Percentiles rank a stretch among this genome's conserved stretches.
These are phyloP conservation scores for Aleiodes leptofemur DNA, from an alignment of 2,888 invertebrate species.

Conservation along the genomic window DNA sequence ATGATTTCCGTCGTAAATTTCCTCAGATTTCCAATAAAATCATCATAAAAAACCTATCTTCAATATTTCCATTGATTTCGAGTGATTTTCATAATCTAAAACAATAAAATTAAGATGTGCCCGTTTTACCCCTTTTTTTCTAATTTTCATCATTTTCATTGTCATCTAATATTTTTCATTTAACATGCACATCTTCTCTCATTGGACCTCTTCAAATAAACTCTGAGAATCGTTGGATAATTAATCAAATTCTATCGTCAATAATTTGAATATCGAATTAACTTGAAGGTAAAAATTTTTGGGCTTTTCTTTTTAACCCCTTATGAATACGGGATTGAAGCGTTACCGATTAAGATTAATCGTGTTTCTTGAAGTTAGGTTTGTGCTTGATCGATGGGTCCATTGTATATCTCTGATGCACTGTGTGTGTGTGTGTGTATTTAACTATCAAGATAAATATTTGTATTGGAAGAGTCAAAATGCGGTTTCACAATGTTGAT, in stretches of 20 bases:
- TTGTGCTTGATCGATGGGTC: constrained; percentile 63
- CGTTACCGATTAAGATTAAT: constrained; percentile 68
- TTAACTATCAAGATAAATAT: constrained; percentile 70
- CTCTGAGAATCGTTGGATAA: constrained; percentile 41
- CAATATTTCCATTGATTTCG: too few species aligned
- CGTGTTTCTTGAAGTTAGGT: constrained; percentile 63
- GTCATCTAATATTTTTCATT: too few species aligned
- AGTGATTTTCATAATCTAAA: too few species aligned
- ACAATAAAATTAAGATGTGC: too few species aligned
- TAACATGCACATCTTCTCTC: too few species aligned
- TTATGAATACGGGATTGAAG: constrained; percentile 58
- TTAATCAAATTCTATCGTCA: constrained; percentile 64
- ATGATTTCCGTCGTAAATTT: too few species aligned
- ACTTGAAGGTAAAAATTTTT: too few species aligned
- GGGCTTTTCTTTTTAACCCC: constrained; percentile 57
- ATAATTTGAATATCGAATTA: constrained; percentile 68
- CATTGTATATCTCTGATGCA: constrained; percentile 55
- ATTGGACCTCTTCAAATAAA: too few species aligned
- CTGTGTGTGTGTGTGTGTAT: constrained; percentile 45
- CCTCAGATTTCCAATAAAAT: too few species aligned
- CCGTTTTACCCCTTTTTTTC: too few species aligned
- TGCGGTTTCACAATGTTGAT: constrained; percentile 10
- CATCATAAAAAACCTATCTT: too few species aligned
- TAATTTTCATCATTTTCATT: too few species aligned
- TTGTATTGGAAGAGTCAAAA: constrained; percentile 69